These are phyloP conservation scores for Mechanitis messenoides DNA, from an alignment of 2,888 invertebrate species.

Conservation along the genomic window DNA sequence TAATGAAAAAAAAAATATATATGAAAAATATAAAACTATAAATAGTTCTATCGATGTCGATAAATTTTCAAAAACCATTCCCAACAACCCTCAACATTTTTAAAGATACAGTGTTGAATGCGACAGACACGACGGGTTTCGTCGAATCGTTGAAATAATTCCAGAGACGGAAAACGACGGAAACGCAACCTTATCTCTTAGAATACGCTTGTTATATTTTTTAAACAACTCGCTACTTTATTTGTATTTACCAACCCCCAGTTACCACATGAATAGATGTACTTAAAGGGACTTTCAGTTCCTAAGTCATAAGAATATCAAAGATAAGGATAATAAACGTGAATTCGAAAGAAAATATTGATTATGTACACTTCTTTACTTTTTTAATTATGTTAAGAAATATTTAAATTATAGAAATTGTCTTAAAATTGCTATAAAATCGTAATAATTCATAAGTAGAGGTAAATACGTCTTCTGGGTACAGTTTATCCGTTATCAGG, in stretches of 20 bases:
- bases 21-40: no score
- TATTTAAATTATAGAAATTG: not conserved
- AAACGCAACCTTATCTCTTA: constrained; percentile 74
- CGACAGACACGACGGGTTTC: constrained; percentile 70
- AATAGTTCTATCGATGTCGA: not conserved
- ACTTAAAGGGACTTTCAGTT: constrained; percentile 76
- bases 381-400: no score
- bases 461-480: constrained; percentile 54
- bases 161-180: constrained; percentile 61
- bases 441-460: constrained; percentile 22
- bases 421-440: constrained; percentile 21
- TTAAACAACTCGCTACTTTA: constrained; percentile 76
- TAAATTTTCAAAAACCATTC: constrained; percentile 12
- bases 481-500: constrained; percentile 77
- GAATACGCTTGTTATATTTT: constrained; percentile 74
- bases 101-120: constrained; percentile 74
- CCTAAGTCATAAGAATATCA: constrained; percentile 74
- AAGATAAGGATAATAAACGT: constrained; percentile 73
- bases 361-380: constrained; percentile 30
- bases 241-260: constrained; percentile 65
- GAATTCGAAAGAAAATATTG: constrained; percentile 49
- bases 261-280: constrained; percentile 72
- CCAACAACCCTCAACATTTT: constrained; percentile 62
- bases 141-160: constrained; percentile 74
- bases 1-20: no score